phyloP scores from a whole-genome alignment of 1,140 invertebrate genomes.

The Melitaea cinxia region DNA sequence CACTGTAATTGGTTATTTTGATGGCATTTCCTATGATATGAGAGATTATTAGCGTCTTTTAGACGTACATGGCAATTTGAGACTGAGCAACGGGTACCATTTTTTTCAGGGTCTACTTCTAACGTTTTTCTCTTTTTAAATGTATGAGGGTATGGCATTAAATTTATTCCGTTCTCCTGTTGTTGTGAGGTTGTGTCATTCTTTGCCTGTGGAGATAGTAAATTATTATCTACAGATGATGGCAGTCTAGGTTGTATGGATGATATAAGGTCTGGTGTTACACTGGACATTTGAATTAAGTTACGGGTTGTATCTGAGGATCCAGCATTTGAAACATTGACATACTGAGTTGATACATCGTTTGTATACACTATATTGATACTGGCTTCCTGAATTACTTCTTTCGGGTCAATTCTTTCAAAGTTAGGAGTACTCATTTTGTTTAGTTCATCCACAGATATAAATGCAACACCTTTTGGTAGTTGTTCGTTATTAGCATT shows the following conservation, averaged over 20 bases:
- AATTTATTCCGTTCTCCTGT: constrained; percentile 13
- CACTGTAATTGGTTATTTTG: constrained; percentile 83
- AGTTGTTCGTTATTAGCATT: constrained; percentile 57
- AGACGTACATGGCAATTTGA: constrained; percentile 62
- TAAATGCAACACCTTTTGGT: constrained; percentile 72
- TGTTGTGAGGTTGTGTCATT: constrained; percentile 36
- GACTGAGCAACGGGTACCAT: constrained; percentile 53
- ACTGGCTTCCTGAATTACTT: constrained; percentile 75
- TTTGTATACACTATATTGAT: constrained; percentile 76
- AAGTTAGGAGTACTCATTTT: constrained; percentile 77
- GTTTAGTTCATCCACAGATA: constrained; percentile 74
- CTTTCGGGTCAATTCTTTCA: constrained; percentile 73
- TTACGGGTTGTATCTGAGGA: constrained; percentile 51
- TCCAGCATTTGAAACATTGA: constrained; percentile 60
- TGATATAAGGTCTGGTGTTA: constrained; percentile 70
- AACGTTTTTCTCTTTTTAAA: constrained; percentile 37
- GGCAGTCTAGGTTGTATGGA: constrained; percentile 56
- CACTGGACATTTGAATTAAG: constrained; percentile 65
- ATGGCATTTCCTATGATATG: constrained; percentile 85
- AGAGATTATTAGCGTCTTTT: constrained; percentile 70
- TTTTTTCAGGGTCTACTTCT: constrained; percentile 38
- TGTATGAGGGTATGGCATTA: constrained; percentile 30
- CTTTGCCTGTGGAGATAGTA: constrained; percentile 44
- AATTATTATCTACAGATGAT: constrained; percentile 37
- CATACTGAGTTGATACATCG: constrained; percentile 64